Evolutionary conservation across 1,140 invertebrate genomes (phyloP), one percentile per base, ranked within the genome.

Genomic region (Plodia interpunctella): DNA sequence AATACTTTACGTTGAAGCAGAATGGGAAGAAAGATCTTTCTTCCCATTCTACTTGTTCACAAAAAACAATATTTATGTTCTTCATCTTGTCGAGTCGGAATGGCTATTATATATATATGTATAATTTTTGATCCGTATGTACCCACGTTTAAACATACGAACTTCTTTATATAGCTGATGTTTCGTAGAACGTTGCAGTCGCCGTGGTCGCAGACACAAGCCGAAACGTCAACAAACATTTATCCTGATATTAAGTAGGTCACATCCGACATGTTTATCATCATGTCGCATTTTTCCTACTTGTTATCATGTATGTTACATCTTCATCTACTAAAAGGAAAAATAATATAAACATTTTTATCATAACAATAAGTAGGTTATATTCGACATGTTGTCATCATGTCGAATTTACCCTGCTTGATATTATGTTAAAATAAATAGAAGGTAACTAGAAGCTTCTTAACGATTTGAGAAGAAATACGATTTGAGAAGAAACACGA

Each of bases 311-410:
- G 51, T 25, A 32, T 56, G 3, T 44, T 10, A 4, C n/a, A 44
- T 15, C 38, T 15, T 17, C 38, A 17, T 44, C 2, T 32, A n/a
- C 10, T 32, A 11, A 6, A 6, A 11, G 30, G 30, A 32, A 10
- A 32, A 9, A 32, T 10, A 54, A 21, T 25, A 6, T 51, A 15
- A 10, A 51, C 6, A 5, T 10, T 2, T 49, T 59, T 62, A 32
- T 60, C 35, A 55, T 70, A 17, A 64, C 62, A 65, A 59, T 74
- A 78, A 78, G 70, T 76, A 78, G 71, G 63, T 70, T 60, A 68
- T 65, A 62, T 72, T 67, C 49, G 65, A 61, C 66, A 71, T 73
- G 32, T 72, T 66, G 49, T 56, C 9, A 28, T 52, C 59, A 76
- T 75, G 65, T 59, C 59, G 61, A 25, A 59, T 65, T 57, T 59